Evolutionary conservation across 1,140 invertebrate species (phyloP).

Genomic region (Leptopilina clavipes): DNA sequence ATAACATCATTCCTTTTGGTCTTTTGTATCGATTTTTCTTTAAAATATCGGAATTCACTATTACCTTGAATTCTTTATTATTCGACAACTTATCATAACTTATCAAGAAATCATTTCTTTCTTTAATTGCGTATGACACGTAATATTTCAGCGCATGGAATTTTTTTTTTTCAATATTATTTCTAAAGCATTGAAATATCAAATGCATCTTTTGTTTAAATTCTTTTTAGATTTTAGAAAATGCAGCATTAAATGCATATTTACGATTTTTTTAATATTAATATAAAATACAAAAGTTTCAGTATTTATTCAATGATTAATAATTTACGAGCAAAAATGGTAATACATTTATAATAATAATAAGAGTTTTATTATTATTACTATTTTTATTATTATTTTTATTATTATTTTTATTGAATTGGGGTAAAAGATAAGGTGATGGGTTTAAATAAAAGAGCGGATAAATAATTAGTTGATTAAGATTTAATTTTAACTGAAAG

Average conservation of each 20-base stretch:
- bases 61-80: not conserved
- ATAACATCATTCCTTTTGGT: not conserved
- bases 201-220: not conserved
- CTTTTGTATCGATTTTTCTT: conserved; percentile 3
- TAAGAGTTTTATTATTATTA: too few relatives aligned
- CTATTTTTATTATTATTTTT: too few relatives aligned
- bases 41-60: not conserved
- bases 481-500: not conserved
- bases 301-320: too few relatives aligned
- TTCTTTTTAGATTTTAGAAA: not conserved
- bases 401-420: too few relatives aligned
- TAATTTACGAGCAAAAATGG: too few relatives aligned
- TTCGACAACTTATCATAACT: conserved; percentile 11
- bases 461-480: not conserved
- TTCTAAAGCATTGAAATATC: not conserved
- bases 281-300: too few relatives aligned
- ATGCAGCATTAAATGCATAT: too few relatives aligned
- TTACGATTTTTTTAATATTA: too few relatives aligned
- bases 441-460: not conserved
- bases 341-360: too few relatives aligned
- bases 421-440: not conserved
- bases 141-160: conserved; percentile 16
- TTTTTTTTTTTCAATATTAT: not conserved
- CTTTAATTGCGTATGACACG: conserved; percentile 3
- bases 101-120: conserved; percentile 1